These are phyloP conservation scores for Stomatorhinus walkeri DNA, from an alignment of 2,797 vertebrate genomes.

Conservation along the genomic window DNA sequence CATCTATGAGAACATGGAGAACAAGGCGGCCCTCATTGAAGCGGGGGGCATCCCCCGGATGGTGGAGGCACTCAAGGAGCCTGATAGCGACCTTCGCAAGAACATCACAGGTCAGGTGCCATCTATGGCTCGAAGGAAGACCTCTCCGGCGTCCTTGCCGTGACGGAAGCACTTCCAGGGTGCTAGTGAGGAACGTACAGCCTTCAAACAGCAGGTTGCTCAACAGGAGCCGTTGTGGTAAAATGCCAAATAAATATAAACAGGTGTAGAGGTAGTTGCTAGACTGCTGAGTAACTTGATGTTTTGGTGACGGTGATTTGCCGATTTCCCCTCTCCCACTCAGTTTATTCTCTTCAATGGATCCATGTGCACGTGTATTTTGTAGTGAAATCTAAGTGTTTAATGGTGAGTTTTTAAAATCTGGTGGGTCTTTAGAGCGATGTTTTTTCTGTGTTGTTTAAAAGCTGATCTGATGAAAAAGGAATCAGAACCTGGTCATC, in stretches of 20 bases:
- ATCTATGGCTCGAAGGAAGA: neutral
- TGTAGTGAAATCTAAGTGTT: neutral
- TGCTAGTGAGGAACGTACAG: neutral
- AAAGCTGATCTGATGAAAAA: neutral
- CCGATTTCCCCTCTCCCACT: neutral
- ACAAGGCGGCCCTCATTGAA: slow-evolving; percentile 78
- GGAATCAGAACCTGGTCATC: neutral
- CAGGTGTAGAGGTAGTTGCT: neutral
- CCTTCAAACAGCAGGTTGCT: neutral
- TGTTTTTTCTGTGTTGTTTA: neutral
- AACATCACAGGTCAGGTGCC: slow-evolving; percentile 79
- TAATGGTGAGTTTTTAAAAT: neutral
- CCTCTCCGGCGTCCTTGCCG: neutral
- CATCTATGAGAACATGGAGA: slow-evolving; percentile 81
- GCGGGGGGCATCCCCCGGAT: slow-evolving; percentile 74
- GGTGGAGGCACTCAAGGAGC: slow-evolving; percentile 63
- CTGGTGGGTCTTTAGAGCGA: neutral
- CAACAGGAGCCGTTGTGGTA: neutral
- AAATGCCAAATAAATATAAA: neutral
- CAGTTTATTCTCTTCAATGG: neutral
- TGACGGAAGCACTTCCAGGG: neutral
- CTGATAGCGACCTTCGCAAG: slow-evolving; percentile 79
- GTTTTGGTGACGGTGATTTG: neutral
- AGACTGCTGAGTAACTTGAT: neutral
- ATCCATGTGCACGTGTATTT: neutral